These are phyloP conservation scores for Myxocyprinus asiaticus DNA, from an alignment of 2,113 vertebrate species.

Conservation along the genomic window DNA sequence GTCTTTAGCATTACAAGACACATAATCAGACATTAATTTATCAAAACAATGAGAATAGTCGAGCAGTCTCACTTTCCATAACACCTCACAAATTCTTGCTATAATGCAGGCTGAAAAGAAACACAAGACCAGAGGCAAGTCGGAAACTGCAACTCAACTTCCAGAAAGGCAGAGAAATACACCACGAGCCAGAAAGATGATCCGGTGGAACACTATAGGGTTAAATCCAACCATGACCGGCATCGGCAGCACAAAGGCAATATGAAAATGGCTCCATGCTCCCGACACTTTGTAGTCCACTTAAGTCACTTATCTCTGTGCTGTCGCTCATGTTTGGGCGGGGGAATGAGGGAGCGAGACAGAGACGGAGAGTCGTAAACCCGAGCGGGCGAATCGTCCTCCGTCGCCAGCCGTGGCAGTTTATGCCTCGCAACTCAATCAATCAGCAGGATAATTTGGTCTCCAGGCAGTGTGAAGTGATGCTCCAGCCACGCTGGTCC, in stretches of 20 bases:
- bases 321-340: conserved; percentile 25
- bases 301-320: conserved; percentile 53
- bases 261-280: conserved; percentile 43
- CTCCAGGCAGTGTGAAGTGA: conserved; percentile 47
- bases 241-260: conserved; percentile 29
- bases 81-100: conserved; percentile 7
- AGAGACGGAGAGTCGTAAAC: conserved; percentile 42
- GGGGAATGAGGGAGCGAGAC: conserved; percentile 1
- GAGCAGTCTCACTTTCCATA: not conserved
- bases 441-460: conserved; percentile 59
- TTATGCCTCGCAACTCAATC: conserved; percentile 60
- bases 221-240: conserved; percentile 40
- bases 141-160: conserved; percentile 7
- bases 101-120: conserved; percentile 32
- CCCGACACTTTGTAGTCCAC: conserved; percentile 42
- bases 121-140: conserved; percentile 35
- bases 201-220: conserved; percentile 18
- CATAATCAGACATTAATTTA: not conserved
- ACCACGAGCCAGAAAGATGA: conserved; percentile 29
- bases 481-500: conserved; percentile 26
- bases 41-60: not conserved
- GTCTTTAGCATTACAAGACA: not conserved
- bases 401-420: conserved; percentile 29
- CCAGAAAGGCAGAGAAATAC: conserved; percentile 25
- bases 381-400: conserved; percentile 43